Conservation (phyloP, 1,140 invertebrate species). For the Stegodyphus dumicola region DNA sequence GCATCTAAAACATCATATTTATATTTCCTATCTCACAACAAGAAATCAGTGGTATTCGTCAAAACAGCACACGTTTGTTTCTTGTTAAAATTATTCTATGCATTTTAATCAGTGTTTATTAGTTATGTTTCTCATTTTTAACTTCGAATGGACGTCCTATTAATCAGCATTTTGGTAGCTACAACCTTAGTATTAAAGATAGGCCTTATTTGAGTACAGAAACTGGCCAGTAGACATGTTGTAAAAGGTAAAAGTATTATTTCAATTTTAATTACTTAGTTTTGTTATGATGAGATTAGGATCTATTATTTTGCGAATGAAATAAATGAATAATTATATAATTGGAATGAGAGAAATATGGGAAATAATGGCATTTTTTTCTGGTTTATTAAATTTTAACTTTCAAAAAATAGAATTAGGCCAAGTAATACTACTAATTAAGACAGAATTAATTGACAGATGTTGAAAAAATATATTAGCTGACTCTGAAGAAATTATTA, state of each 20-base stretch:
- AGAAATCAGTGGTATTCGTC: neutral
- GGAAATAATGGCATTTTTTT: neutral
- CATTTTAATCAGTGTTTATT: neutral
- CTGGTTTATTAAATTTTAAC: neutral
- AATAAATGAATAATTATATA: neutral
- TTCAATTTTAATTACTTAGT: neutral
- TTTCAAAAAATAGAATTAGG: too few species aligned
- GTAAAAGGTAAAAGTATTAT: too few species aligned
- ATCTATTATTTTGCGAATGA: neutral
- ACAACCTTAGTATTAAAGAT: neutral
- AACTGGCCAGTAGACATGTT: neutral
- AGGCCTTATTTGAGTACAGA: neutral
- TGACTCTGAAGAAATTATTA: too few species aligned
- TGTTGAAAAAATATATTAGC: too few species aligned
- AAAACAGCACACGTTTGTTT: neutral
- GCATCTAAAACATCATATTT: constrained; percentile 3
- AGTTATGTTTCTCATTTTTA: too few species aligned
- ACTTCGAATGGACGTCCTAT: constrained; percentile 6
- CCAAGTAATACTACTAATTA: too few species aligned
- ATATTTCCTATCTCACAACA: constrained; percentile 7
- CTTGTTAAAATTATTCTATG: neutral
- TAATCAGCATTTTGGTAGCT: neutral
- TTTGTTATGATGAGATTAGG: neutral
- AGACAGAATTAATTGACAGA: too few species aligned
- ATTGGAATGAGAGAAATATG: neutral